Conservation (phyloP, 2,113 vertebrate genomes). For the Lepisosteus oculatus region DNA sequence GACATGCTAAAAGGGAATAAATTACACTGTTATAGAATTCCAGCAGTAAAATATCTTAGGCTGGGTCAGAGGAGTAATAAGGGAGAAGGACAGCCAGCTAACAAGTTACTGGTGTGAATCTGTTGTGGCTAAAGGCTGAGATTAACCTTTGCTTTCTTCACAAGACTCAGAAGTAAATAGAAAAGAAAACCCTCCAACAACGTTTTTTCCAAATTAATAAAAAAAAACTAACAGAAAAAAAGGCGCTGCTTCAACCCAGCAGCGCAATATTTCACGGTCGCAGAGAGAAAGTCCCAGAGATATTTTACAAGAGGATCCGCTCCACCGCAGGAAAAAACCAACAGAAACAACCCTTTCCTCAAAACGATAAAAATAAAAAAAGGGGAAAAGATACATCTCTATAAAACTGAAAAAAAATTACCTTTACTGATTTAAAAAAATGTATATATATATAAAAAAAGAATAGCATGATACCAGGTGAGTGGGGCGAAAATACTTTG, state of each 20-base stretch:
- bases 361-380: slow-evolving; percentile 53
- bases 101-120: slow-evolving; percentile 36
- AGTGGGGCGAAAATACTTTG: slow-evolving; percentile 19
- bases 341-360: slow-evolving; percentile 63
- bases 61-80: slow-evolving; percentile 59
- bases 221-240: slow-evolving; percentile 35
- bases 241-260: slow-evolving; percentile 41
- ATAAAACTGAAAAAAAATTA: neutral
- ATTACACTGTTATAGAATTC: slow-evolving; percentile 79
- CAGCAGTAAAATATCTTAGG: slow-evolving; percentile 70
- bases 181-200: slow-evolving; percentile 60
- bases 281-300: slow-evolving; percentile 52
- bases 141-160: slow-evolving; percentile 51
- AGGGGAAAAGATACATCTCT: slow-evolving; percentile 61
- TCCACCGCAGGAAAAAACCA: slow-evolving; percentile 58
- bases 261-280: slow-evolving; percentile 32
- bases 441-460: slow-evolving; percentile 36
- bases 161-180: slow-evolving; percentile 61
- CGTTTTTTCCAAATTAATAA: slow-evolving; percentile 47
- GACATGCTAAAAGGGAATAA: slow-evolving; percentile 86
- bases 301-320: slow-evolving; percentile 51
- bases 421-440: too few relatives aligned
- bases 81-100: slow-evolving; percentile 19
- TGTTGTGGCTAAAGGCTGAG: slow-evolving; percentile 35
- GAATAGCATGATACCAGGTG: slow-evolving; percentile 17